Conservation (phyloP, 2,113 vertebrate species). For the Amphiprion ocellaris region DNA sequence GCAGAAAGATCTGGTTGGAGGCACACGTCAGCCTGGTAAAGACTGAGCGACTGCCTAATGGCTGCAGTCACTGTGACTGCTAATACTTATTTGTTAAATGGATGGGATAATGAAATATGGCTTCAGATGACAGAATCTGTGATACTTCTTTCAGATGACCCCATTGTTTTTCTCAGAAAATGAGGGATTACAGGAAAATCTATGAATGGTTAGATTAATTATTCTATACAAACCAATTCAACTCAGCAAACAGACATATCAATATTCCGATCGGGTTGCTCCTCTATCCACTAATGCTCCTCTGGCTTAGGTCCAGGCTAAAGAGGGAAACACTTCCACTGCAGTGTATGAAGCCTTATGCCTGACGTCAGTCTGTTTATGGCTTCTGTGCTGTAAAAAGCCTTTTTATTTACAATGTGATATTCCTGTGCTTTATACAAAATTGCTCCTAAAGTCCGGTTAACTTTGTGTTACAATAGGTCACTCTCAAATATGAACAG, state of each 20-base stretch:
- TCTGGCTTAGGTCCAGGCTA: slow-evolving; percentile 40
- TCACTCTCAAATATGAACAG: not conserved
- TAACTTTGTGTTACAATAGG: not conserved
- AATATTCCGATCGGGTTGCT: slow-evolving; percentile 10
- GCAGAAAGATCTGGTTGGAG: slow-evolving; percentile 52
- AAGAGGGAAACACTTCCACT: slow-evolving; percentile 23
- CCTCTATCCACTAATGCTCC: slow-evolving; percentile 15
- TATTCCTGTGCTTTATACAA: not conserved
- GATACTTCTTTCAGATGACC: not conserved
- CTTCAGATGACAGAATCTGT: slow-evolving; percentile 19
- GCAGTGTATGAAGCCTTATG: not conserved
- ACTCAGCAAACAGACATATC: not conserved
- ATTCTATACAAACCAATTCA: not conserved
- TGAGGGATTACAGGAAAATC: slow-evolving; percentile 13
- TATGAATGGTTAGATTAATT: not conserved
- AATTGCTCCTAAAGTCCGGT: not conserved
- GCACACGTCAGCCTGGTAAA: slow-evolving; percentile 55
- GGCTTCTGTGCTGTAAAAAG: slow-evolving; percentile 15
- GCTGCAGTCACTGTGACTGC: slow-evolving; percentile 37
- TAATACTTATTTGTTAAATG: slow-evolving; percentile 56
- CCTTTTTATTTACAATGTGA: slow-evolving; percentile 6
- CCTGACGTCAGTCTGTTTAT: slow-evolving; percentile 28
- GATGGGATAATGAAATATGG: slow-evolving; percentile 33
- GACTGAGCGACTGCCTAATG: slow-evolving; percentile 47
- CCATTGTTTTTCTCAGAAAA: not conserved